A percentile compares a stretch with the other conserved stretches of the same genome.
Conservation (phyloP, 2,888 invertebrate species). For the Aelia acuminata region DNA sequence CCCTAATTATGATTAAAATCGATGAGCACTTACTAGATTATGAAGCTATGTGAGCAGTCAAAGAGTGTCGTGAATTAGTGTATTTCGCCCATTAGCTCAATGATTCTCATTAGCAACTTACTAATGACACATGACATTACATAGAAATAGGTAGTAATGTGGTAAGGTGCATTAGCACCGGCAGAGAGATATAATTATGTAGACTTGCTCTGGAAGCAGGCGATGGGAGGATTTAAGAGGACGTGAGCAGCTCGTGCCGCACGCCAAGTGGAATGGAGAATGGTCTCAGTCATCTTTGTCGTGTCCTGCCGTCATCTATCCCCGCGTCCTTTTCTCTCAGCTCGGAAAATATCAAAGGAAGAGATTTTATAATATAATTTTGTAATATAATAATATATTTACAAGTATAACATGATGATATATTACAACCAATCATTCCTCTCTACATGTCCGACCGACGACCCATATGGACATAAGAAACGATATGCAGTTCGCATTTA, state of each 20-base stretch:
- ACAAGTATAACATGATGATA: no score
- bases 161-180: not conserved
- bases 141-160: not conserved
- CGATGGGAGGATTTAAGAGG: not conserved
- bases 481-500: no score
- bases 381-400: no score
- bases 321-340: not conserved
- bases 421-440: no score
- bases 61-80: not conserved
- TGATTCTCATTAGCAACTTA: not conserved
- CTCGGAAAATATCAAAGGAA: not conserved
- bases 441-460: no score
- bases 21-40: not conserved
- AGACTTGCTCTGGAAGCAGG: not conserved
- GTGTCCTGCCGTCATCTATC: not conserved
- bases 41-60: conserved; percentile 1
- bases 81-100: not conserved
- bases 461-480: no score
- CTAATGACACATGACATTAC: not conserved
- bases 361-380: no score
- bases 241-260: not conserved
- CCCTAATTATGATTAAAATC: not conserved
- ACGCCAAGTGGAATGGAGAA: not conserved
- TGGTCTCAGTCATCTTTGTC: conserved; percentile 7
- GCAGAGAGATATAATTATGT: not conserved